Evolutionary conservation across 35 echinoderm and acorn worm genomes (phyloP).

Genomic region (Ophioderma brevispina): DNA sequence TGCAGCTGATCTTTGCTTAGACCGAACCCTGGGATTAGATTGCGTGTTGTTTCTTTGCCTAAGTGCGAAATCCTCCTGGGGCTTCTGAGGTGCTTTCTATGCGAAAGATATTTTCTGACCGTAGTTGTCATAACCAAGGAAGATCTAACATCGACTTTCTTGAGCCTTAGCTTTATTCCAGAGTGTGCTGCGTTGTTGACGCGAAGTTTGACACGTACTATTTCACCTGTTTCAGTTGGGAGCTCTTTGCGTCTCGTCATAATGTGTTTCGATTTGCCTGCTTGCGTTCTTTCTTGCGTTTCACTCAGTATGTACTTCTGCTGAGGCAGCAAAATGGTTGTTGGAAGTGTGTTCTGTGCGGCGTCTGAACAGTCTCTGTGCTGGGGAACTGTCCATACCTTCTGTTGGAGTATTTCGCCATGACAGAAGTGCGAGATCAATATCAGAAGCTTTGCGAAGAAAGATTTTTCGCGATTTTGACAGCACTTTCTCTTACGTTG

Average conservation of each 20-base stretch:
- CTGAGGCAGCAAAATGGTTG: background rate
- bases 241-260: conserved; percentile 51
- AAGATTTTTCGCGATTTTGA: conserved; percentile 48
- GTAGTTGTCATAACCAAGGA: conserved; percentile 10
- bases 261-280: conserved; percentile 40
- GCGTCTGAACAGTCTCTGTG: conserved; percentile 29
- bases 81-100: conserved; percentile 20
- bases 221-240: conserved; percentile 33
- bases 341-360: conserved; percentile 38
- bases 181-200: background rate
- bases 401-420: conserved; percentile 55
- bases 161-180: conserved; percentile 28
- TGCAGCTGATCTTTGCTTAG: no score
- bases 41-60: no score
- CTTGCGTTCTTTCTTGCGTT: conserved; percentile 30
- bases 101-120: conserved; percentile 15
- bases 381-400: conserved; percentile 26
- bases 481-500: conserved; percentile 69
- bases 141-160: conserved; percentile 37
- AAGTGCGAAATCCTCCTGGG: conserved; percentile 17
- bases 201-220: conserved; percentile 35
- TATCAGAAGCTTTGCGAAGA: conserved; percentile 49
- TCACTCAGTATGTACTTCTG: background rate
- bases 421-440: conserved; percentile 42
- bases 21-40: no score